Percentiles rank a stretch among this genome's conserved stretches.
Conservation (phyloP, 2,113 vertebrate species). For the Phalacrocorax aristotelis region DNA sequence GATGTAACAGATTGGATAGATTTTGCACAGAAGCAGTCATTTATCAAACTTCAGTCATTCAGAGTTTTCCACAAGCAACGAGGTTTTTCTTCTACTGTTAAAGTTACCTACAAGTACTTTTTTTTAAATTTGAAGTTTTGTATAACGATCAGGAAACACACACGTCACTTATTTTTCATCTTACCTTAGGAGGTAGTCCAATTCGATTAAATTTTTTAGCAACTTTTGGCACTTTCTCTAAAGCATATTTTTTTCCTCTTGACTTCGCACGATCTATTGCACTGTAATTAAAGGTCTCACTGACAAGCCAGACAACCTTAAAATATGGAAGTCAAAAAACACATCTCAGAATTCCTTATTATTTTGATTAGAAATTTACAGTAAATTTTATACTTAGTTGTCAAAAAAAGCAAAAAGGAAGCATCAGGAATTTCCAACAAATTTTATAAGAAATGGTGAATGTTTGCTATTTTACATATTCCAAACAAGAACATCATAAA, state of each 20-base stretch:
- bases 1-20: background rate
- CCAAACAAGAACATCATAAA: background rate
- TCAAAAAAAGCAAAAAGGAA: background rate
- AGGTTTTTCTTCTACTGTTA: background rate
- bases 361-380: background rate
- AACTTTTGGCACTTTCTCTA: constrained; percentile 97
- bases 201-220: constrained; percentile 94
- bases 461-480: background rate
- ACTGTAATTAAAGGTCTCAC: constrained; percentile 96
- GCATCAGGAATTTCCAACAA: background rate
- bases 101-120: background rate
- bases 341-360: background rate
- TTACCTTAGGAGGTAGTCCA: constrained; percentile 97
- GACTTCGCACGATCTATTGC: constrained; percentile 96
- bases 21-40: background rate
- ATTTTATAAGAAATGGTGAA: background rate
- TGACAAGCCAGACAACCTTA: constrained; percentile 92
- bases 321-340: constrained; percentile 15
- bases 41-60: background rate
- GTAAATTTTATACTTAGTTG: background rate
- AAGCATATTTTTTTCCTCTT: constrained; percentile 94
- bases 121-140: background rate
- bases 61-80: background rate
- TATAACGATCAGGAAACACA: background rate
- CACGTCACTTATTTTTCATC: background rate